phyloP scores from a whole-genome alignment of 2,797 vertebrate species.

The Xerus rutilus region DNA sequence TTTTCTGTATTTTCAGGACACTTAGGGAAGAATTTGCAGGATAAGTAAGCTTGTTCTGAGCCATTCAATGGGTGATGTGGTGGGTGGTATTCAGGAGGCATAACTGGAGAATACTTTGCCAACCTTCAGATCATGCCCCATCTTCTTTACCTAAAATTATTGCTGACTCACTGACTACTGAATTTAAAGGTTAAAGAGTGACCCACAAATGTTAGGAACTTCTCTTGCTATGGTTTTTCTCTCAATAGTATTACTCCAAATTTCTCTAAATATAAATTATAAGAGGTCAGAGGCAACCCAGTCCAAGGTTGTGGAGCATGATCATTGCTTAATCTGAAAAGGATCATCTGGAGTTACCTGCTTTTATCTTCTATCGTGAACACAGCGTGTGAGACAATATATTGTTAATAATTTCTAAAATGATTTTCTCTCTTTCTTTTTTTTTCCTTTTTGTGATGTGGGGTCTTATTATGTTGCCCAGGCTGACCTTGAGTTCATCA shows the following conservation, averaged over 20 bases:
- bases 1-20: constrained; percentile 7
- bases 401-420: constrained; percentile 12
- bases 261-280: constrained; percentile 27
- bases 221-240: neutral
- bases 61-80: too few species aligned
- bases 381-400: neutral
- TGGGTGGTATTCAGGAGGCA: neutral
- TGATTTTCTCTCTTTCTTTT: neutral
- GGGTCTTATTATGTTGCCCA: neutral
- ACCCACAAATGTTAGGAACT: constrained; percentile 23
- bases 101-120: neutral
- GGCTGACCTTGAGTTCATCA: too few species aligned
- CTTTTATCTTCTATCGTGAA: constrained; percentile 1
- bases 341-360: neutral
- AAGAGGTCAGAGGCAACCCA: constrained; percentile 14
- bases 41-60: constrained; percentile 18
- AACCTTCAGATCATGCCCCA: neutral
- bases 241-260: constrained; percentile 8
- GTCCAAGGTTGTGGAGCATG: constrained; percentile 6
- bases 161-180: neutral
- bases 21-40: constrained; percentile 30
- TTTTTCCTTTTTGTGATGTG: neutral
- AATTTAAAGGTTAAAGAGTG: constrained; percentile 12
- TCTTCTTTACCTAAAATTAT: constrained; percentile 34
- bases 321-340: constrained; percentile 22